Conservation (phyloP, 2,113 vertebrate species). For the Poeciliopsis retropinna region DNA sequence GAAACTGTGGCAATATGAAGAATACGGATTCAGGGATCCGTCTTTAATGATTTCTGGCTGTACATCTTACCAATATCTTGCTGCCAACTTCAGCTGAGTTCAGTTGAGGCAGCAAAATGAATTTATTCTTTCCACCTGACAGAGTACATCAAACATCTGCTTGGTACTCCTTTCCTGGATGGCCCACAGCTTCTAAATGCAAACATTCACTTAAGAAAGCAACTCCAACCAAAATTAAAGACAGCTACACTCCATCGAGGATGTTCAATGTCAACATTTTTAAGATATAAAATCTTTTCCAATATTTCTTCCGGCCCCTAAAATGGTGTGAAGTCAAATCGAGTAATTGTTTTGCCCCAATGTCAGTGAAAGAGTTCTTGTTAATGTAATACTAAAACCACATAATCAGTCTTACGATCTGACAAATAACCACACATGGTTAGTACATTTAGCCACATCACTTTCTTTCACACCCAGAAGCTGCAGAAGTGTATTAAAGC, state of each 20-base stretch:
- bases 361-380: not conserved
- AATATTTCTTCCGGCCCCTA: not conserved
- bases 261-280: not conserved
- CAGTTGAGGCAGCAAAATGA: not conserved
- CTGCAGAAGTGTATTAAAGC: not conserved
- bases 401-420: not conserved
- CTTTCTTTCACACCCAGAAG: slow-evolving; percentile 9
- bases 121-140: not conserved
- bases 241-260: not conserved
- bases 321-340: not conserved
- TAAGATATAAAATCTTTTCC: not conserved
- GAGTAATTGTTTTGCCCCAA: not conserved
- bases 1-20: no score
- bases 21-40: no score
- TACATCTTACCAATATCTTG: not conserved
- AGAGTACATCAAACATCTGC: not conserved
- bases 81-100: not conserved
- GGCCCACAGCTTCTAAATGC: not conserved
- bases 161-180: not conserved
- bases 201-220: not conserved
- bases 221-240: not conserved
- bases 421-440: slow-evolving; percentile 4
- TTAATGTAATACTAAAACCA: not conserved
- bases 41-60: not conserved
- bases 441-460: slow-evolving; percentile 6